phyloP scores from a whole-genome alignment of 2,888 invertebrate genomes.

The Rhagonycha lutea region DNA sequence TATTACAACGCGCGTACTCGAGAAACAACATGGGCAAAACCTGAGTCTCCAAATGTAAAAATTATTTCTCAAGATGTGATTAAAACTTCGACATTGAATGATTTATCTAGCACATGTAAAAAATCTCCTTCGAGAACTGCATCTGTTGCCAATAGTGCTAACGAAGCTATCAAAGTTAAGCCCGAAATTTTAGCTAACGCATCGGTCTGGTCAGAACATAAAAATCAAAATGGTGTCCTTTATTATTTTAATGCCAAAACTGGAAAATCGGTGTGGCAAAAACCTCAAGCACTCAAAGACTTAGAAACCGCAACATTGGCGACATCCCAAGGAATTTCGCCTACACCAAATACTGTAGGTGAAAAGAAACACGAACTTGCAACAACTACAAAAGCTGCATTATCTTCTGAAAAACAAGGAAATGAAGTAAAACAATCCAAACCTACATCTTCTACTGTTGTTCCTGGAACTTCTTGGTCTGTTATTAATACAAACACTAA shows the following conservation, averaged over 20 bases:
- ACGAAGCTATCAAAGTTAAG: slow-evolving; percentile 63
- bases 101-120: slow-evolving; percentile 59
- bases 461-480: slow-evolving; percentile 94
- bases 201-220: slow-evolving; percentile 93
- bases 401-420: slow-evolving; percentile 53
- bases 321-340: slow-evolving; percentile 59
- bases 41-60: slow-evolving; percentile 81
- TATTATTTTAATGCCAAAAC: slow-evolving; percentile 91
- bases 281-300: slow-evolving; percentile 87
- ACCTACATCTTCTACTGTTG: slow-evolving; percentile 90
- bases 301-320: slow-evolving; percentile 77
- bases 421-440: slow-evolving; percentile 64
- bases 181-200: slow-evolving; percentile 77
- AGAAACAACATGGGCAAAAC: slow-evolving; percentile 96
- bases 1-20: slow-evolving; percentile 94
- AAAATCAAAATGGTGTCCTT: slow-evolving; percentile 87
- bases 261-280: slow-evolving; percentile 95
- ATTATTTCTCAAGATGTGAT: slow-evolving; percentile 84
- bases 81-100: slow-evolving; percentile 65
- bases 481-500: slow-evolving; percentile 24
- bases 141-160: slow-evolving; percentile 60
- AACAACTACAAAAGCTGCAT: slow-evolving; percentile 45
- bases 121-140: slow-evolving; percentile 71
- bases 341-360: slow-evolving; percentile 46
- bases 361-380: slow-evolving; percentile 38